Conservation (phyloP, 1,140 invertebrate genomes). For the Neodiprion virginianus region DNA sequence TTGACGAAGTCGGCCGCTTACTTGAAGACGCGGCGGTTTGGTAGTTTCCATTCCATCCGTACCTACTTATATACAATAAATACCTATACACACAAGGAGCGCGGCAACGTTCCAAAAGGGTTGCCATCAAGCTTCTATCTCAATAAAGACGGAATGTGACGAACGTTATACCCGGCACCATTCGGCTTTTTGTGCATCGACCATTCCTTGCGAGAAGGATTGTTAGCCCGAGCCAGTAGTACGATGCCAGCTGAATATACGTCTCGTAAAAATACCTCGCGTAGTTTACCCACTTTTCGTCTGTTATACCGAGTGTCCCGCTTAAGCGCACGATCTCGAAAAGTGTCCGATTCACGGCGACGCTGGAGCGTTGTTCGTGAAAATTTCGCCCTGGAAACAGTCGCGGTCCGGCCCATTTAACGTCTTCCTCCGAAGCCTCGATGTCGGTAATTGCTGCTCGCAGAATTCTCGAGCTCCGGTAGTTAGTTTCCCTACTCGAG, state of each 20-base stretch:
- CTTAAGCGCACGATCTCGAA: neutral
- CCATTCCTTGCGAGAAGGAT: neutral
- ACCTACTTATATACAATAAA: too few species aligned
- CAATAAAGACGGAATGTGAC: slow-evolving; percentile 4
- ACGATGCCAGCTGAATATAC: slow-evolving; percentile 3
- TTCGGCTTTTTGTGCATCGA: neutral
- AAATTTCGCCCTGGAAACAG: too few species aligned
- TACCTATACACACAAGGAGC: neutral
- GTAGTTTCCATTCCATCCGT: too few species aligned
- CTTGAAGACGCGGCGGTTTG: too few species aligned
- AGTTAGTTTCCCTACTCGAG: too few species aligned
- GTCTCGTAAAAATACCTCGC: neutral
- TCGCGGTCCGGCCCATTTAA: too few species aligned
- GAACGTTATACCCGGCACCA: neutral
- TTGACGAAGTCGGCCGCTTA: too few species aligned
- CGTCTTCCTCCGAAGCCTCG: too few species aligned
- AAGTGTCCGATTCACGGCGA: neutral
- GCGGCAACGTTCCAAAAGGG: neutral
- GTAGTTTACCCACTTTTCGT: neutral
- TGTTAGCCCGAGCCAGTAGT: neutral
- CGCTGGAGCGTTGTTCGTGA: neutral
- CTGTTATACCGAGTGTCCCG: neutral
- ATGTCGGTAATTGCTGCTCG: too few species aligned
- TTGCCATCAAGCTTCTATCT: neutral
- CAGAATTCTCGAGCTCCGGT: too few species aligned